phyloP scores from a whole-genome alignment of 2,888 invertebrate genomes.

The Dusona sp. region DNA sequence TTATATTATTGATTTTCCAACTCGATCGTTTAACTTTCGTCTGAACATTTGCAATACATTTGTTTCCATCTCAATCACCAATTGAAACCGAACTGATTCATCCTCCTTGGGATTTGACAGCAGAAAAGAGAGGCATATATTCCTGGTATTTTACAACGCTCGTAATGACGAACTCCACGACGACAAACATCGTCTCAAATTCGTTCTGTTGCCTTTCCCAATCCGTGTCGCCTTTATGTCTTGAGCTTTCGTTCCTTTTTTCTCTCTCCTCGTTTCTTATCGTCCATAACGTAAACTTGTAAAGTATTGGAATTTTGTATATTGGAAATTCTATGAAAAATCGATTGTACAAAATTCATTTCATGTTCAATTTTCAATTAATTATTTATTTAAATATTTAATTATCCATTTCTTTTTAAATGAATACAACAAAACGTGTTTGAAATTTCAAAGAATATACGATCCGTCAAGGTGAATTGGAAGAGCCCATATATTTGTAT shows the following conservation, averaged over 20 bases:
- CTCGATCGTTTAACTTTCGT: neutral
- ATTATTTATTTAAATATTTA: neutral
- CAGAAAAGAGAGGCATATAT: neutral
- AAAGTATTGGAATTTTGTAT: neutral
- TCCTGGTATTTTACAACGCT: slow-evolving; percentile 40
- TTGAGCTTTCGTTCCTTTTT: neutral
- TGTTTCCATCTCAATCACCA: slow-evolving; percentile 26
- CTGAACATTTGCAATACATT: neutral
- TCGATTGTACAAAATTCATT: neutral
- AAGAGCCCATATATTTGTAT: slow-evolving; percentile 31
- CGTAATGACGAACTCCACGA: slow-evolving; percentile 30
- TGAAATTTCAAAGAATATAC: neutral
- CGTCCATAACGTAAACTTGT: neutral
- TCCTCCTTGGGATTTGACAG: slow-evolving; percentile 18
- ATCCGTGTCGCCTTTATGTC: slow-evolving; percentile 26
- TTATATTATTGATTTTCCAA: neutral
- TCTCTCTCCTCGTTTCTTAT: neutral
- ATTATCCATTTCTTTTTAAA: neutral
- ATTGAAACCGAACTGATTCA: slow-evolving; percentile 36
- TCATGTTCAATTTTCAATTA: neutral
- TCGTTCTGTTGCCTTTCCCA: slow-evolving; percentile 49
- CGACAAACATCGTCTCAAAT: slow-evolving; percentile 54
- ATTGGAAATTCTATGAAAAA: neutral
- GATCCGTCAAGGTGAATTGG: neutral
- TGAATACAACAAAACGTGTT: neutral